Evolutionary conservation across 2,113 vertebrate genomes (phyloP), one percentile per base, ranked within the genome.

Genomic region (Centropus unirufus): DNA sequence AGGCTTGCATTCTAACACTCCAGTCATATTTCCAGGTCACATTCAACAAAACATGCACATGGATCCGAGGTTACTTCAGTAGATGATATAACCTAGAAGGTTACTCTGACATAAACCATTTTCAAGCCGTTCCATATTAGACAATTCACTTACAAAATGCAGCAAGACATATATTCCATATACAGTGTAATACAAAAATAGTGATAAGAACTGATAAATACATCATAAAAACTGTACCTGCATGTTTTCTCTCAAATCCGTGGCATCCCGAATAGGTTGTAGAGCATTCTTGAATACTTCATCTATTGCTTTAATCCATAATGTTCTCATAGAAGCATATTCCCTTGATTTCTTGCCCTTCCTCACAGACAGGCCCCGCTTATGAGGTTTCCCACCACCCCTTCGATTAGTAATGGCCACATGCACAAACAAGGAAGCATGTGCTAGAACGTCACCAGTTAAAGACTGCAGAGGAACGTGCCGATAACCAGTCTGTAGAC

Each of bases 161-260:
- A 74, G 17, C 3, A 69, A 44, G 26, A 66, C 24, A 58, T 40
- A 39, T 59, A 59, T 77, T 66, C 75, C 8, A 36, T 32, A 47
- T 7, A 9, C 13, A 58, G 8, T 22, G 4, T 23, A 79, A 85
- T 32, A 92, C 26, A 92, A 70, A 83, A 73, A 47, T 20, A 57
- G 23, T 62, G 19, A 23, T 1, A 57, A 32, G 23, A 62, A 51
- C 18, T 10, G 2, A 34, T 46, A 91, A 30, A 77, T 39, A 72
- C 26, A 87, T 67, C 30, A 40, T 57, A 36, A 92, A 54, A 63
- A 90, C 96, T 46, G 87, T 98, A 99, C 99, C 99, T 99, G 99
- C 99, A 99, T 99, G 97, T 99, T 99, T 97, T 99, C 99, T 97
- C 99, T 98, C 95, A 99, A 98, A 95, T 99, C 99, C 5, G 99